Base-by-base conservation (phyloP, 2,888 invertebrate species). In the Candidula unifasciata region DNA sequence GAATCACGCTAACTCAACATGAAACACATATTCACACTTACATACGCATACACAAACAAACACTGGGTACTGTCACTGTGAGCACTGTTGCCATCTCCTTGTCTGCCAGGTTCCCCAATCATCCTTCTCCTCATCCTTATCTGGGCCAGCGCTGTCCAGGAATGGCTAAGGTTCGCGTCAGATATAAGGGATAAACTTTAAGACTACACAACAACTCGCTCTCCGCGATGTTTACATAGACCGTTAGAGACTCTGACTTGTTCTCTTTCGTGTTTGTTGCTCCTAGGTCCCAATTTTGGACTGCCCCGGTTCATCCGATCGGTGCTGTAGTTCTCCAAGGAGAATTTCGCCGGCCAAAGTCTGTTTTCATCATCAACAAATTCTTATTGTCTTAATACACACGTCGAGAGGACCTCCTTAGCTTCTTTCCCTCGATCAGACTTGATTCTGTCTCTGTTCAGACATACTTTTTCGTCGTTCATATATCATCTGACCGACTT, bases 321-420 rank as follows among this genome's bases (percentile, higher is more conserved):
- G 35, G 52, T 2, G 68, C 54, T 80, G 69, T 80, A 69, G 54
- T 30, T 80, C 80, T 69, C 80, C 21, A 3, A 54, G 69, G 69
- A 80, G 54, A 33, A 33, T 52, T 80, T 69, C 27, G 10, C 52
- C 18, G 27, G 30, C 37, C 54, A 1, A 52, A 52, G n/a, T n/a
- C 64, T 80, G 69, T 80, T 80, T 80, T 69, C 30, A 33, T 35
- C 80, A 69, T 33, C 69, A 80, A 80, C 80, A 80, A 54, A 0
- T 30, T 18, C n/a, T 24, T 80, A 69, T 80, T 80, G 54, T 80
- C 54, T 52, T 69, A 80, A 69, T 69, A 80, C 80, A 80, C 80
- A 68, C 68, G 30, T 27, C 30, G 24, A 44, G 69, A 33, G 80
- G 30, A 68, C 80, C 2, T n/a, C 80, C 68, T 24, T 3, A 24